Base-by-base conservation (phyloP, 53 echinoderm and acorn worm genomes). In the Hippasteria phrygiana region DNA sequence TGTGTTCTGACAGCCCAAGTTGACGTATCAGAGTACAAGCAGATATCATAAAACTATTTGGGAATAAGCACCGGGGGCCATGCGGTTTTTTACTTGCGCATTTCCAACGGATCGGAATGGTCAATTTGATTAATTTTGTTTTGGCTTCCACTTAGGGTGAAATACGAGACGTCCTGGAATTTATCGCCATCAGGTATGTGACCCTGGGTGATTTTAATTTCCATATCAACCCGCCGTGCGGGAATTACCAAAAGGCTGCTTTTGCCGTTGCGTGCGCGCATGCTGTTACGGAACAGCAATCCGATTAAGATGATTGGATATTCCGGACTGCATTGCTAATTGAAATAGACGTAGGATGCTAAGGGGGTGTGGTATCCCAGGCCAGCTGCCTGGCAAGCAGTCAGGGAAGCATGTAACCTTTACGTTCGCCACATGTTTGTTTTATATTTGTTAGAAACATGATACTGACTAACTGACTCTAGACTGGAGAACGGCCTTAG, bases 61-160 rank as follows among this genome's bases (percentile, higher is more conserved):
- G 46, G 42, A 17, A 43, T 43, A 14, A 4, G 9, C 18, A 43
- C 82, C 45, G 4, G 33, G n/a, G 66, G 82, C 82, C 32, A 13
- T 26, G 43, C 82, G 82, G 40, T 36, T 43, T 42, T 18, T 63
- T 28, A 10, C 38, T 42, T 22, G 65, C 46, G 42, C 63, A 39
- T 59, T 79, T 79, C 13, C n/a, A 56, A 29, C 63, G 65, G 37
- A 39, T 80, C 64, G 41, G 43, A 73, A 22, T 46, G 46, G 64
- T 62, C 82, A 65, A 82, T 82, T 82, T 82, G 82, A 82, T 82
- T 82, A 82, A 82, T 82, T 80, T 65, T 82, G 82, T 82, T 82
- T 82, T 82, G 82, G 64, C 65, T 82, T 82, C 82, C 82, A 82
- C 82, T 82, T 82, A 79, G 29, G 17, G 64, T 43, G 82, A 82